A percentile compares a stretch with the other conserved stretches of the same genome.
Conservation (phyloP, 2,888 invertebrate genomes). For the Nephrotoma guestfalica region DNA sequence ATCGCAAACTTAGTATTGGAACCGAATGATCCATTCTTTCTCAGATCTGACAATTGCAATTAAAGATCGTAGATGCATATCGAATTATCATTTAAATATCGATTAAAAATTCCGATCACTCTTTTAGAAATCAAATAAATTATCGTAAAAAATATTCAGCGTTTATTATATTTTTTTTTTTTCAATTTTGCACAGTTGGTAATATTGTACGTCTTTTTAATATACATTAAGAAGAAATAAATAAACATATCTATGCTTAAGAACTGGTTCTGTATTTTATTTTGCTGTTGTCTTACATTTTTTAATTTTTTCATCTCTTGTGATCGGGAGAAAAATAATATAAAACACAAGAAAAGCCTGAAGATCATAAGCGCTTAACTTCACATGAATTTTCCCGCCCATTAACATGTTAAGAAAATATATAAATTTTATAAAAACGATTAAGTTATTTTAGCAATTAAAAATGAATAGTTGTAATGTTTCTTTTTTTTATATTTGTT, state of each 20-base stretch:
- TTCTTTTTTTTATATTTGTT: background rate
- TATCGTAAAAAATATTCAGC: background rate
- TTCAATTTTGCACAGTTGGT: background rate
- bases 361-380: background rate
- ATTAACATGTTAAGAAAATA: background rate
- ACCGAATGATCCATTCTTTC: too few species aligned
- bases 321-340: background rate
- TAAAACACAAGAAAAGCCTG: background rate
- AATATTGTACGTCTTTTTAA: background rate
- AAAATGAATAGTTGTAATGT: background rate
- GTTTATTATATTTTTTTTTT: background rate
- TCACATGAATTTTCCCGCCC: background rate
- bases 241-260: background rate
- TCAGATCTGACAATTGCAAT: background rate
- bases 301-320: background rate
- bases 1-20: too few species aligned
- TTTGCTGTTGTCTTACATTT: background rate
- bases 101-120: background rate
- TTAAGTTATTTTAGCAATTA: background rate
- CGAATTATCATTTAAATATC: background rate
- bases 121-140: background rate
- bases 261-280: background rate
- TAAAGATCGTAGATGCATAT: background rate
- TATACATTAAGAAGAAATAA: background rate
- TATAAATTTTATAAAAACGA: background rate